phyloP scores from a whole-genome alignment of 1,140 invertebrate genomes.

The Telenomus remus region DNA sequence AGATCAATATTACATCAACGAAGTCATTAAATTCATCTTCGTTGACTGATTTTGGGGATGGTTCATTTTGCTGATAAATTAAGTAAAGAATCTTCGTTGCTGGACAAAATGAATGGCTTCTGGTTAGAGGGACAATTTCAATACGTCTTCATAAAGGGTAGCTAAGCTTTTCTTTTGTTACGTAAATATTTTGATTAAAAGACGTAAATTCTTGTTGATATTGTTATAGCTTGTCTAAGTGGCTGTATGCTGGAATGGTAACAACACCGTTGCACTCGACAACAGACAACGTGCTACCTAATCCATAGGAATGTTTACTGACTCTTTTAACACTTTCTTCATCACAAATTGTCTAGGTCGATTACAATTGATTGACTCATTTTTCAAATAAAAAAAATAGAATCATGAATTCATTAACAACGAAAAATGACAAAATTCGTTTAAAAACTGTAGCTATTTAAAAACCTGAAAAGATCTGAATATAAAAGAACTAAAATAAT shows the following conservation, averaged over 20 bases:
- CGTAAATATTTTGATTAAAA: constrained; percentile 42
- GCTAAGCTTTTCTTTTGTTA: constrained; percentile 24
- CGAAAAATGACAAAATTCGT: background rate
- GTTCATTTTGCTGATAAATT: constrained; percentile 11
- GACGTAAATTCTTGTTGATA: constrained; percentile 25
- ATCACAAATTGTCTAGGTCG: too few species aligned
- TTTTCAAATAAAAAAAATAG: background rate
- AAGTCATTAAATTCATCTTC: background rate
- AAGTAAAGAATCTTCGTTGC: constrained; percentile 4
- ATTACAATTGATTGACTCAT: too few species aligned
- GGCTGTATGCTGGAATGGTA: constrained; percentile 22
- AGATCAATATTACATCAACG: background rate
- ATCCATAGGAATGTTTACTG: background rate
- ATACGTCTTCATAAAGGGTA: constrained; percentile 2
- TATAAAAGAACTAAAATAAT: too few species aligned
- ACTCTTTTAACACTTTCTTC: background rate
- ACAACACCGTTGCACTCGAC: constrained; percentile 10
- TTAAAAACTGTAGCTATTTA: too few species aligned
- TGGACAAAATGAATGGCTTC: constrained; percentile 13
- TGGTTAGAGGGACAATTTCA: constrained; percentile 13
- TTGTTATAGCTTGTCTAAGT: constrained; percentile 28
- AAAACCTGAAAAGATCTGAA: too few species aligned
- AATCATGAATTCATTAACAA: background rate
- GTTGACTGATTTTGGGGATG: constrained; percentile 10
- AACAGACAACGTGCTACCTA: constrained; percentile 15